phyloP scores from a whole-genome alignment of 2,888 invertebrate genomes.

The Drosophila vallismaia region DNA sequence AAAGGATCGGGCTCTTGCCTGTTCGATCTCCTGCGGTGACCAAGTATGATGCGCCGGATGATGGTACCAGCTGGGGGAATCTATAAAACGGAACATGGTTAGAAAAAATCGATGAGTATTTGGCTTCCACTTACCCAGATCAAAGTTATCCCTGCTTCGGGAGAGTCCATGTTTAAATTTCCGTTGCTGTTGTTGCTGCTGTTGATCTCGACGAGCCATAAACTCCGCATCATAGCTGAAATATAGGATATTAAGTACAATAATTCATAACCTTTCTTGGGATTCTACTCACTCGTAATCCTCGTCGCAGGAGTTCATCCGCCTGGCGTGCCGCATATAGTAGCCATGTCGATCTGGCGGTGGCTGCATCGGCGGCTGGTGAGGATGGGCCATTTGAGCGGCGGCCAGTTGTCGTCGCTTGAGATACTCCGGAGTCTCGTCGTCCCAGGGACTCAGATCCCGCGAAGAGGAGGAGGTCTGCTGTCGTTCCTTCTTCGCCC shows the following conservation, averaged over 20 bases:
- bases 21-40: conserved; percentile 84
- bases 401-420: conserved; percentile 78
- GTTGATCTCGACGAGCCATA: conserved; percentile 72
- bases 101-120: background rate
- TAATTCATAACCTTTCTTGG: background rate
- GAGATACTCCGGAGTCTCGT: conserved; percentile 86
- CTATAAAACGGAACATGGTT: conserved; percentile 46
- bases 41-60: conserved; percentile 82
- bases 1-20: conserved; percentile 80
- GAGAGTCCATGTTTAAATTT: conserved; percentile 82
- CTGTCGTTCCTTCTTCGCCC: conserved; percentile 85
- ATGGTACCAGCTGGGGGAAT: conserved; percentile 83
- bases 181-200: conserved; percentile 67
- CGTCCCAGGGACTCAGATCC: conserved; percentile 93
- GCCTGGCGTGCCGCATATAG: conserved; percentile 85
- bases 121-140: conserved; percentile 71
- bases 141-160: conserved; percentile 83
- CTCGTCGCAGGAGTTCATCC: conserved; percentile 88
- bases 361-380: conserved; percentile 41
- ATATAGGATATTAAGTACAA: background rate
- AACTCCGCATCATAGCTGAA: conserved; percentile 83
- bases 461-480: conserved; percentile 90
- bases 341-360: conserved; percentile 81
- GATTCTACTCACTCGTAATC: conserved; percentile 87
- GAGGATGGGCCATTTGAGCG: conserved; percentile 29